A percentile compares a stretch with the other conserved stretches of the same genome.
These are phyloP conservation scores for Corythornis cristatus DNA, from an alignment of 2,113 vertebrate genomes.

Conservation along the genomic window DNA sequence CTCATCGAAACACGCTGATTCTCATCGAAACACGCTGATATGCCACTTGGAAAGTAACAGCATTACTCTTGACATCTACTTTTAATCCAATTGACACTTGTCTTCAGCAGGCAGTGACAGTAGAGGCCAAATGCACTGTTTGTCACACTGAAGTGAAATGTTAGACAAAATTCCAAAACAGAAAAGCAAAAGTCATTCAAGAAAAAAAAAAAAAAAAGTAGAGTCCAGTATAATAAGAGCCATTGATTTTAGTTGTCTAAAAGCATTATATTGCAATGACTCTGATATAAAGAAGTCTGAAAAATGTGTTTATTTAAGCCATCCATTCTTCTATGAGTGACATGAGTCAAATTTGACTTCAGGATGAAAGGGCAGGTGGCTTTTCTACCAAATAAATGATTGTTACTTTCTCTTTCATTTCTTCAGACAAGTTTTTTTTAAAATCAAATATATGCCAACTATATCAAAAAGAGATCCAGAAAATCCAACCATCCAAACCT, in stretches of 20 bases:
- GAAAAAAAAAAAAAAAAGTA: not conserved
- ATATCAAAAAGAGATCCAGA: not conserved
- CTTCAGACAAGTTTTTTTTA: not conserved
- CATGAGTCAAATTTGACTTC: not conserved
- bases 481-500: not conserved
- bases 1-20: not conserved
- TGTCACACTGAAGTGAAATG: not conserved
- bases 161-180: not conserved
- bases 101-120: not conserved
- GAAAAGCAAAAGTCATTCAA: not conserved
- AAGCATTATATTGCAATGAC: not conserved
- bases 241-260: not conserved
- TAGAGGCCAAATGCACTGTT: not conserved
- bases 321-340: not conserved
- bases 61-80: not conserved
- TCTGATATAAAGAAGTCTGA: not conserved
- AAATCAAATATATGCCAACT: not conserved
- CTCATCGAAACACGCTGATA: not conserved
- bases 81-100: not conserved
- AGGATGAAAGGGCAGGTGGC: not conserved
- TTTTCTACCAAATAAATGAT: slow-evolving; percentile 3
- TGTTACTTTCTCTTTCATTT: not conserved
- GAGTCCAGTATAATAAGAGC: not conserved
- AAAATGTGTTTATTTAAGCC: not conserved
- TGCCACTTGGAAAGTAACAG: not conserved